phyloP scores from a whole-genome alignment of 2,888 invertebrate species.

The Strigamia crassipes region DNA sequence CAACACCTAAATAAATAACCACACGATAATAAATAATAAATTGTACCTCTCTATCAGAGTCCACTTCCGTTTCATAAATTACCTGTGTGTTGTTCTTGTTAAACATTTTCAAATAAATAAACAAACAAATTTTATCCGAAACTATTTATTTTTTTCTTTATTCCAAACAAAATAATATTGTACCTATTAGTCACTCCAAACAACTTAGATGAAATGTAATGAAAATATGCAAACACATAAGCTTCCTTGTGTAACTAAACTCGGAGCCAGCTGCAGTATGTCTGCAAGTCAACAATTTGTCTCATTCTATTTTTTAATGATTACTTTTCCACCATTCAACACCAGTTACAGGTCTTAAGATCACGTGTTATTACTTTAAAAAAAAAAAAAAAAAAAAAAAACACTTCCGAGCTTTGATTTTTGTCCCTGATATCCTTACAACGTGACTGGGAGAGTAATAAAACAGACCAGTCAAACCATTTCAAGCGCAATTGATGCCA shows the following conservation, averaged over 20 bases:
- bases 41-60: no score
- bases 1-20: background rate
- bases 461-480: slow-evolving; percentile 32
- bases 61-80: no score
- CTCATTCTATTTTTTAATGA: background rate
- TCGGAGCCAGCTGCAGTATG: background rate
- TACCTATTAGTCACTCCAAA: no score
- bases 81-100: no score
- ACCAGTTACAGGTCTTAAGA: background rate
- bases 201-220: no score
- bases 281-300: slow-evolving; percentile 20
- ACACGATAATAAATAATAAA: background rate
- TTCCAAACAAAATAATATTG: no score
- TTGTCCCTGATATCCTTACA: background rate
- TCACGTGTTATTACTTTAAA: background rate
- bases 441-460: background rate
- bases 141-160: no score
- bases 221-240: background rate
- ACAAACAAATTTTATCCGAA: no score
- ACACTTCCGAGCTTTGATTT: background rate
- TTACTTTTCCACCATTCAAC: background rate
- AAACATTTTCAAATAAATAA: no score
- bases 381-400: background rate
- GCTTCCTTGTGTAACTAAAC: no score
- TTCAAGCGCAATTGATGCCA: slow-evolving; percentile 32